phyloP scores from a whole-genome alignment of 2,888 invertebrate species.

The Rhagium mordax region DNA sequence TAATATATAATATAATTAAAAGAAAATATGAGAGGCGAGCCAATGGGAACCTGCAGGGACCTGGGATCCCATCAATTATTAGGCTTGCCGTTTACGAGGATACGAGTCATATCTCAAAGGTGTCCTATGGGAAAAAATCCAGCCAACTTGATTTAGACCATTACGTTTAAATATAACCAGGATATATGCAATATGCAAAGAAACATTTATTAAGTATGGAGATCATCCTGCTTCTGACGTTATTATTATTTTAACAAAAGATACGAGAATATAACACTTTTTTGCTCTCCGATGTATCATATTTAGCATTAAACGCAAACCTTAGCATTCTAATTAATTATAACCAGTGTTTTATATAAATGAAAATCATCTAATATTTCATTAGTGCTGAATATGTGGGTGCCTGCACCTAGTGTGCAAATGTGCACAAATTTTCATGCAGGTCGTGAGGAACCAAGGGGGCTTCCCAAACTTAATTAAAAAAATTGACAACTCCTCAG shows the following conservation, averaged over 20 bases:
- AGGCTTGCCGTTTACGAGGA: not conserved
- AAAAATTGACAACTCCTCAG: too few species aligned
- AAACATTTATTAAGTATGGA: too few species aligned
- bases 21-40: not conserved
- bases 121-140: not conserved
- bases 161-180: not conserved
- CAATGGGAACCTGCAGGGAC: not conserved
- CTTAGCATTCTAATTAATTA: not conserved
- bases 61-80: not conserved
- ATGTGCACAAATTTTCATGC: slow-evolving; percentile 17
- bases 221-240: not conserved
- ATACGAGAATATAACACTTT: too few species aligned
- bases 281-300: not conserved
- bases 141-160: not conserved
- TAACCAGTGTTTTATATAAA: not conserved
- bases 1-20: not conserved
- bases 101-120: not conserved
- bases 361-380: not conserved
- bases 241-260: too few species aligned
- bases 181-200: not conserved
- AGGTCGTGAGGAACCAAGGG: not conserved
- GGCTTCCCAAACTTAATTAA: not conserved
- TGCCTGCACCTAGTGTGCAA: slow-evolving; percentile 26
- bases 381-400: not conserved
- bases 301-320: not conserved